phyloP scores from a whole-genome alignment of 2,113 vertebrate genomes.

The Formicarius rufipectus region DNA sequence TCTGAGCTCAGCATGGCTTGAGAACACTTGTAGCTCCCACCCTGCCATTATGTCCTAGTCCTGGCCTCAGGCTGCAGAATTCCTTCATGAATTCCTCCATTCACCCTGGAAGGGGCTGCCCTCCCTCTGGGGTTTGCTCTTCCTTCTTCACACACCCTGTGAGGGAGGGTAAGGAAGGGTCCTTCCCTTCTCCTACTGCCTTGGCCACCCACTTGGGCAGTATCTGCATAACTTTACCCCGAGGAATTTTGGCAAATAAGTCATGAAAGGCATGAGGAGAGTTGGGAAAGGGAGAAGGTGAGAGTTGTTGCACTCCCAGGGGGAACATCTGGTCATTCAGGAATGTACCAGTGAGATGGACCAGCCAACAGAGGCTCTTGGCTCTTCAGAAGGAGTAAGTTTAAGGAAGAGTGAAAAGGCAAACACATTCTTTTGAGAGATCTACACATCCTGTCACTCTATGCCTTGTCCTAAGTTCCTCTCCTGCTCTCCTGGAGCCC shows the following conservation, averaged over 20 bases:
- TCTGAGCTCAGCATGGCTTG: neutral
- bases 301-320: neutral
- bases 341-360: neutral
- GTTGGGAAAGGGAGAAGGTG: neutral
- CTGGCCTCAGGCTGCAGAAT: neutral
- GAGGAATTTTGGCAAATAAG: fast-evolving
- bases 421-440: fast-evolving
- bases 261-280: fast-evolving
- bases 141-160: neutral
- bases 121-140: neutral
- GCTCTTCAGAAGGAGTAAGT: neutral
- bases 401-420: neutral
- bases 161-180: neutral
- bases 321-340: neutral
- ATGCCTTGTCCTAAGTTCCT: neutral
- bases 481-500: neutral
- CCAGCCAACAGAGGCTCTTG: fast-evolving
- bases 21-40: neutral
- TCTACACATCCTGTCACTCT: neutral
- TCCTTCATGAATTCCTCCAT: neutral
- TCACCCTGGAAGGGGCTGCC: neutral
- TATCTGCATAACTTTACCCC: fast-evolving
- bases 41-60: neutral
- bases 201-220: neutral
- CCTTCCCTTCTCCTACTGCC: neutral